Evolutionary conservation across 1,140 invertebrate species (phyloP), one percentile per base, ranked within the genome.

Genomic region (Coelopa frigida): DNA sequence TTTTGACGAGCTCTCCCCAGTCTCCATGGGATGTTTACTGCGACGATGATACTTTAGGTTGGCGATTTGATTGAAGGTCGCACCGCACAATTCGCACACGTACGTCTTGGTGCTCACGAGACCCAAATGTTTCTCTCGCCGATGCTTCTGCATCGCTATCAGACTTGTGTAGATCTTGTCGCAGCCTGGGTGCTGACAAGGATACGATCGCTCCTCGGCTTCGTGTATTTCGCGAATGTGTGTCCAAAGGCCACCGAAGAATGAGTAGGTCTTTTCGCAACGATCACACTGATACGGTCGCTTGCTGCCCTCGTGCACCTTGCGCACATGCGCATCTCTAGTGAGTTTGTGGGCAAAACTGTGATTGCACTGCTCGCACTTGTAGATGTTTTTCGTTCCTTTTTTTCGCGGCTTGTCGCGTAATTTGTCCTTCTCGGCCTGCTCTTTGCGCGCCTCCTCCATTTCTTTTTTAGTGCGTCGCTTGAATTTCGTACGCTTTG

Each of bases 171-270:
- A 66, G 17, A 61, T 36, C 14, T 58, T 55, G 1, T 54, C 62
- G 41, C 62, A 66, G 32, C 51, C 58, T 0, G 50, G 39, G 22
- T 57, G 43, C 11, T 59, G 51, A 24, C 62, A 66, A 18, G 51
- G 37, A 52, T 66, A 55, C 0, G 54, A 53, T 1, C 62, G 58
- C 21, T 48, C 50, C 7, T 48, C 20, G 0, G 54, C 46, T 5
- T 52, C 54, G 26, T 66, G 62, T 5, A 66, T 49, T 49, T 65
- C 62, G 17, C 55, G 55, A 17, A 65, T 66, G 44, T 66, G 62
- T 3, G 62, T 66, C 18, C 62, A 66, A 7, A 66, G 54, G 10
- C 62, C 62, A 22, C 62, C 62, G 49, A 66, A 55, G n/a, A 62
- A 66, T 22, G 52, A 44, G 44, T 66, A 66, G 1, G 58, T 41